Percentiles rank a stretch among this genome's conserved stretches.
These are phyloP conservation scores for Lasioglossum villosulum DNA, from an alignment of 2,888 invertebrate species.

Conservation along the genomic window DNA sequence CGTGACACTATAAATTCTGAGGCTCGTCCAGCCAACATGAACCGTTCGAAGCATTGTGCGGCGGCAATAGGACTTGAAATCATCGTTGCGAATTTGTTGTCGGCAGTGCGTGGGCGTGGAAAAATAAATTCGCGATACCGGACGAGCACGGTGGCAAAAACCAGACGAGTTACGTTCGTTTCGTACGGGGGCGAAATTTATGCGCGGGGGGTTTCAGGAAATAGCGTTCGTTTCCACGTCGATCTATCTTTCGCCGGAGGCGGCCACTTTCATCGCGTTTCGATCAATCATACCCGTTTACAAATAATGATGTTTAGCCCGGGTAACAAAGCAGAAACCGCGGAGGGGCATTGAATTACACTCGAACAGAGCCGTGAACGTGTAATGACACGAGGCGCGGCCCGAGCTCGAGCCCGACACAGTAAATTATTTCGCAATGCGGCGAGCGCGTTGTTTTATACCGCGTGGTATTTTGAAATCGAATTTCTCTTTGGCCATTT, in stretches of 20 bases:
- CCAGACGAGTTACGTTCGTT: slow-evolving; percentile 29
- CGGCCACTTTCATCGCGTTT: slow-evolving; percentile 54
- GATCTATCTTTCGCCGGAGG: slow-evolving; percentile 41
- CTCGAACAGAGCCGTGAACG: slow-evolving; percentile 48
- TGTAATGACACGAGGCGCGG: slow-evolving; percentile 58
- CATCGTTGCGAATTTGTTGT: not conserved
- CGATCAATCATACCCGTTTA: slow-evolving; percentile 68
- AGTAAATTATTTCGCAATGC: slow-evolving; percentile 66
- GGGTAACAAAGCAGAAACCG: slow-evolving; percentile 63
- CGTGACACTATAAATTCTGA: not conserved
- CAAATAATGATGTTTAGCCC: slow-evolving; percentile 69
- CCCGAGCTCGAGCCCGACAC: not conserved
- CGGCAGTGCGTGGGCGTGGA: not conserved
- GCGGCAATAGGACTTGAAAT: not conserved
- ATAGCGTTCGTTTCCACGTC: slow-evolving; percentile 50
- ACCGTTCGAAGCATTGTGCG: not conserved
- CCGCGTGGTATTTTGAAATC: slow-evolving; percentile 61
- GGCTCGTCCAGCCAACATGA: not conserved
- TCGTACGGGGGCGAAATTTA: slow-evolving; percentile 34
- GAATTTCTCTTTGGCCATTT: slow-evolving; percentile 50
- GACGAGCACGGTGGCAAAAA: slow-evolving; percentile 38
- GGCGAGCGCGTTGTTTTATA: slow-evolving; percentile 60
- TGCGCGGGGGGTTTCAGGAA: slow-evolving; percentile 25
- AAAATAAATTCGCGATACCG: slow-evolving; percentile 26
- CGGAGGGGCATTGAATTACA: slow-evolving; percentile 61